Evolutionary conservation across 53 echinoderm and acorn worm species (phyloP).

Genomic region (Temnopleurus reevesii): DNA sequence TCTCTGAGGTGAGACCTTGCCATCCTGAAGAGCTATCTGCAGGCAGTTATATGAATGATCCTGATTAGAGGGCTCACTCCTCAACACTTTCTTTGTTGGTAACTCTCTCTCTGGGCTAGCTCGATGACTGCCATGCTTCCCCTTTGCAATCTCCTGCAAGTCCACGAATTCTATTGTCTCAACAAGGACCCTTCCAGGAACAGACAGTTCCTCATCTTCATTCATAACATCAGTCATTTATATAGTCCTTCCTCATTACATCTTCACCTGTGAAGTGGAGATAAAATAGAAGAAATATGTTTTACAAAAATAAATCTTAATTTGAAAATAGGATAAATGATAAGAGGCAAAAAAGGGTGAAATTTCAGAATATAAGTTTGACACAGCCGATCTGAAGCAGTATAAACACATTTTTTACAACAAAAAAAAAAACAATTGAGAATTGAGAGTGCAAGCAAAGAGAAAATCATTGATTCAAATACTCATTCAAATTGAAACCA

Average conservation of each 20-base stretch:
- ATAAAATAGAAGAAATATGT: no score
- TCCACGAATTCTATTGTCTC: constrained; percentile 47
- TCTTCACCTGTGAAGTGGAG: neutral
- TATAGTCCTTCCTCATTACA: neutral
- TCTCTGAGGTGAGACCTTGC: neutral
- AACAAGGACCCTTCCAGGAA: constrained; percentile 46
- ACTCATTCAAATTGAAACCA: no score
- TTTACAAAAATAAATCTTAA: no score
- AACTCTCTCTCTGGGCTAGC: constrained; percentile 45
- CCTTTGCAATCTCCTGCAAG: constrained; percentile 40
- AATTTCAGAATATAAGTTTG: no score
- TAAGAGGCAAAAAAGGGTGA: no score
- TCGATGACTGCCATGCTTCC: constrained; percentile 55
- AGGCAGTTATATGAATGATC: constrained; percentile 46
- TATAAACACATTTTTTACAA: no score
- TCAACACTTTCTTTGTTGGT: neutral
- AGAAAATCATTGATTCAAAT: no score
- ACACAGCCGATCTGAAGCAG: no score
- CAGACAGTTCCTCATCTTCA: neutral
- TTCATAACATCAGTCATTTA: neutral
- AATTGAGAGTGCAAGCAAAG: no score
- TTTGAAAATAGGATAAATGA: no score
- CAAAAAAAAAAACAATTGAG: no score
- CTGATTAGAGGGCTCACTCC: neutral
- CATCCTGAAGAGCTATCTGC: constrained; percentile 43